Conservation (phyloP, 2,113 vertebrate genomes). For the Peromyscus californicus region DNA sequence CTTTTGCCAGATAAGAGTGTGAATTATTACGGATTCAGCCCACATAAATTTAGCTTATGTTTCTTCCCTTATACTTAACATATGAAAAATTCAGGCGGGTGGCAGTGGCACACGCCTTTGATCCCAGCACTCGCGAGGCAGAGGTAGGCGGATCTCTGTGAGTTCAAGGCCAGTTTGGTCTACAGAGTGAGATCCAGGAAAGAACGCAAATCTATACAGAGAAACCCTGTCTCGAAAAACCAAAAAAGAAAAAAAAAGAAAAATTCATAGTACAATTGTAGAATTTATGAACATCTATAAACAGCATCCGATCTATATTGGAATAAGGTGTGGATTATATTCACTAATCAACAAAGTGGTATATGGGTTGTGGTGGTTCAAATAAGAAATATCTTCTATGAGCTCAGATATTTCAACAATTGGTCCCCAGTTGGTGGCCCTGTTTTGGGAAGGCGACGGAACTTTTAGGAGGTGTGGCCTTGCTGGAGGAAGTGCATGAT, state of each 20-base stretch:
- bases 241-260: no score
- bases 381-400: not conserved
- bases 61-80: not conserved
- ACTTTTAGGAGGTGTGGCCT: not conserved
- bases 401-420: not conserved
- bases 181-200: no score
- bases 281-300: constrained; percentile 17
- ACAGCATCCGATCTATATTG: not conserved
- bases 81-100: not conserved
- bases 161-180: no score
- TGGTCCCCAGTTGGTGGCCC: not conserved
- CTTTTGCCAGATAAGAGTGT: not conserved
- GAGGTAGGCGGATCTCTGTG: no score
- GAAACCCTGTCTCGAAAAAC: no score
- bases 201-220: no score
- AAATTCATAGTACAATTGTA: not conserved
- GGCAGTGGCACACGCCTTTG: no score
- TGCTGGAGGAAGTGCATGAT: not conserved
- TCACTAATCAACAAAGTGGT: not conserved
- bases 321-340: not conserved
- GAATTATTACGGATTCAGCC: not conserved
- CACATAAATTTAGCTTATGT: not conserved
- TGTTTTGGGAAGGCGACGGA: not conserved
- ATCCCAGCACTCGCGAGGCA: no score
- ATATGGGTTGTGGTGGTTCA: not conserved